These are phyloP conservation scores for Lordiphosa stackelbergi DNA, from an alignment of 1,140 invertebrate species.

Conservation along the genomic window DNA sequence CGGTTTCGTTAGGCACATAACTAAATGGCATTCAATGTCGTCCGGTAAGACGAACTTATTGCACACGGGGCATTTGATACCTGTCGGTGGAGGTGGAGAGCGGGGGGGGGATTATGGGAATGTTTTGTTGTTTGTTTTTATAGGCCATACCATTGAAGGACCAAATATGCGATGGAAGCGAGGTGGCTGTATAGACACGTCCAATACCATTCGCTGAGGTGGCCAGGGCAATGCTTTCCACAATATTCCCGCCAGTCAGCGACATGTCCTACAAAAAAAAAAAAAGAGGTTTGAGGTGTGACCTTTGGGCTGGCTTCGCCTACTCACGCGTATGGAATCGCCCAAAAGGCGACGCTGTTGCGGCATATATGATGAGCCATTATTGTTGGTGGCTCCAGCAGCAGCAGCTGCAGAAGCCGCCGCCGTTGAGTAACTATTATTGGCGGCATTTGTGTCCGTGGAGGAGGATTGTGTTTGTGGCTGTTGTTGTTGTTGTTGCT, in stretches of 20 bases:
- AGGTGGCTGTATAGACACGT: constrained; percentile 90
- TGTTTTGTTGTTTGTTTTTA: too few species aligned
- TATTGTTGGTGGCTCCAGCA: constrained; percentile 48
- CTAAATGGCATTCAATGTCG: constrained; percentile 98
- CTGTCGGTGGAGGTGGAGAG: constrained; percentile 78
- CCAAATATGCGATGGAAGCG: constrained; percentile 93
- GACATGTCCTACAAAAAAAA: constrained; percentile 56
- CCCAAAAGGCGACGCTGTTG: constrained; percentile 53
- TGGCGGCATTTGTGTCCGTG: constrained; percentile 15
- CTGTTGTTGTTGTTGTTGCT: constrained; percentile 77
- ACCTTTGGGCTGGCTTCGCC: too few species aligned
- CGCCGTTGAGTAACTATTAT: constrained; percentile 52
- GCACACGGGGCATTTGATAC: constrained; percentile 98
- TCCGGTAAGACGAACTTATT: constrained; percentile 98
- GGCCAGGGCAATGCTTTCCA: constrained; percentile 78
- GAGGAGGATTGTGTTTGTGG: constrained; percentile 10
- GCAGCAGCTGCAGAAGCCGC: constrained; percentile 9
- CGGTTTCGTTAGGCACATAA: constrained; percentile 99
- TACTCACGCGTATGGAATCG: constrained; percentile 62
- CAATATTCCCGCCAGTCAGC: constrained; percentile 70
- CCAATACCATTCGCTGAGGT: constrained; percentile 81
- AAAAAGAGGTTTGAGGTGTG: background rate
- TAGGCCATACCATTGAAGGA: constrained; percentile 87
- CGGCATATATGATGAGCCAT: constrained; percentile 58
- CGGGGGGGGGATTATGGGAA: background rate